Base-by-base conservation (phyloP, 2,113 vertebrate genomes). In the Ramphastos sulfuratus region DNA sequence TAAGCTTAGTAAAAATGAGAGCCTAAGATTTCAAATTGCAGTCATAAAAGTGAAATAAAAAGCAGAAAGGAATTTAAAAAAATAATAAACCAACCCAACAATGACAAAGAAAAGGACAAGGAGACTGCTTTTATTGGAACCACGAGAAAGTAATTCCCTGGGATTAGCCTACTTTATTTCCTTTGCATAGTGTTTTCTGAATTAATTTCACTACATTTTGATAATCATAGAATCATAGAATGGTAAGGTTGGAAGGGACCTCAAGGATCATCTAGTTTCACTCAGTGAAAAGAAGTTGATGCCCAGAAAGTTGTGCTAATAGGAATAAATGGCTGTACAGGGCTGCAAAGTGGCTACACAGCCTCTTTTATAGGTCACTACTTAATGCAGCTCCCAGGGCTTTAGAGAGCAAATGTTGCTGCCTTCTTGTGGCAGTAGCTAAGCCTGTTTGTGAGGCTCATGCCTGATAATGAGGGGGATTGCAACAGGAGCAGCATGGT, bases 1-100 rank as follows among this genome's bases (percentile, higher is more conserved):
- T 55, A 55, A 0, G 0, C 77, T 66, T 52, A 19, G 42, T 46
- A 80, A 82, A 85, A 93, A 87, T 1, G 33, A 85, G 42, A 46
- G 58, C 56, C 84, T 9, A 21, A 50, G 55, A 85, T 30, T 91
- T 80, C 64, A 70, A 87, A 93, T 6, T 77, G 60, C 67, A 63
- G 37, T 5, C 82, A 82, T 89, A 81, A 89, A 92, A 93, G n/a
- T 30, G 60, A 89, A 89, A 95, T 89, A 89, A 85, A 95, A 90
- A 78, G 39, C 74, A 87, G 27, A 76, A 90, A 83, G 65, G 83
- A 52, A 82, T 35, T 8, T 6, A 20, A 66, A 73, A 59, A 75
- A 66, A 63, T 39, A 58, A 44, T 39, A 44, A 14, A 44, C 42
- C 42, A 14, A 16, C 21, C 48, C 48, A 50, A 24, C 48, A 50